A percentile compares a stretch with the other conserved stretches of the same genome.
phyloP scores from a whole-genome alignment of 2,797 vertebrate genomes.

The Myripristis murdjan region DNA sequence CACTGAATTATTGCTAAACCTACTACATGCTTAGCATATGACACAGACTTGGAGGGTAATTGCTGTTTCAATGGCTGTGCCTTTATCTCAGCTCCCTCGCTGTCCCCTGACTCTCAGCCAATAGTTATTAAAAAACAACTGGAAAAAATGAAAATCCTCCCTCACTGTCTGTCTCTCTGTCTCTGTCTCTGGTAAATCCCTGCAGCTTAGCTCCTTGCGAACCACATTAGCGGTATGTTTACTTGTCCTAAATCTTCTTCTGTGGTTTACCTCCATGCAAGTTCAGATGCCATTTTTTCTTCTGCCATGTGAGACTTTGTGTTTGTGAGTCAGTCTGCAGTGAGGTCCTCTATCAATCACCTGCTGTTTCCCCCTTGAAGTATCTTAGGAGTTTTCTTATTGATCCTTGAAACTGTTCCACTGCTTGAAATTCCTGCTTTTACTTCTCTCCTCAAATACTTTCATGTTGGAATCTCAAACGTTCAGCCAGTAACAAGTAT shows the following conservation, averaged over 20 bases:
- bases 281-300: constrained; percentile 30
- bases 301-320: constrained; percentile 10
- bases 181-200: constrained; percentile 53
- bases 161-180: constrained; percentile 28
- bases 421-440: neutral
- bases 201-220: constrained; percentile 46
- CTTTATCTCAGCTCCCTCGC: constrained; percentile 58
- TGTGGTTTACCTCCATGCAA: constrained; percentile 55
- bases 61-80: constrained; percentile 43
- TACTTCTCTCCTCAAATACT: constrained; percentile 6
- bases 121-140: constrained; percentile 44
- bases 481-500: constrained; percentile 12
- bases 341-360: constrained; percentile 32
- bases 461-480: constrained; percentile 18
- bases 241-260: constrained; percentile 45
- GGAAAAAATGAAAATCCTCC: constrained; percentile 39
- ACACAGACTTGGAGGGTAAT: constrained; percentile 28
- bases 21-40: constrained; percentile 40
- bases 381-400: neutral
- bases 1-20: constrained; percentile 19
- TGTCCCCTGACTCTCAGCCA: constrained; percentile 47
- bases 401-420: constrained; percentile 1
- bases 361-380: constrained; percentile 20
- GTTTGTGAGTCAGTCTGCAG: constrained; percentile 23
- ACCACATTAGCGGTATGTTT: constrained; percentile 55